These are phyloP conservation scores for Hemibagrus wyckioides DNA, from an alignment of 2,113 vertebrate species.

Conservation along the genomic window DNA sequence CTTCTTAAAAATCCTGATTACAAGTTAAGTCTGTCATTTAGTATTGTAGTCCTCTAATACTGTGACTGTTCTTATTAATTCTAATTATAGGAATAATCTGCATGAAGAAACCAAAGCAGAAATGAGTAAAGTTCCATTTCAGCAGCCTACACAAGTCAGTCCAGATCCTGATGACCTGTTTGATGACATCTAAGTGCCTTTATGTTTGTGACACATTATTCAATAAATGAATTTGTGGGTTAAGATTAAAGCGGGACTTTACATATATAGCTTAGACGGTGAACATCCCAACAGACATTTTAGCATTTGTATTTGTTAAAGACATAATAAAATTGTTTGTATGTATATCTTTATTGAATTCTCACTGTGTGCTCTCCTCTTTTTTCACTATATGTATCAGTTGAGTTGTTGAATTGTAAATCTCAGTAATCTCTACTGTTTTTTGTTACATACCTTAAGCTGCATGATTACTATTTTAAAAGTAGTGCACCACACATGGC, in stretches of 20 bases:
- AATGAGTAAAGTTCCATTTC: constrained; percentile 61
- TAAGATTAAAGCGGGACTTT: not conserved
- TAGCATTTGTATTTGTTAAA: not conserved
- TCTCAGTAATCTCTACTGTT: not conserved
- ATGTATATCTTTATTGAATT: not conserved
- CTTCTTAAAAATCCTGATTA: not conserved
- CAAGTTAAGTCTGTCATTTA: not conserved
- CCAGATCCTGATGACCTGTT: constrained; percentile 81
- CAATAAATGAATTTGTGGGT: not conserved
- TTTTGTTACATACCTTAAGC: not conserved
- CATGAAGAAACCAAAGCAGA: constrained; percentile 52
- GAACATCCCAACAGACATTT: not conserved
- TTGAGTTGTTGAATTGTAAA: not conserved
- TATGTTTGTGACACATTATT: not conserved
- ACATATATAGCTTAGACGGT: not conserved
- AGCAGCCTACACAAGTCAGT: constrained; percentile 70
- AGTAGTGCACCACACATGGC: not conserved
- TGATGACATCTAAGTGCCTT: constrained; percentile 74
- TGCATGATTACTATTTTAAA: not conserved
- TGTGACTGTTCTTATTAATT: constrained; percentile 29
- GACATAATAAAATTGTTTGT: not conserved
- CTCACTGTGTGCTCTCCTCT: not conserved
- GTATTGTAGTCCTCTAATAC: too few species aligned
- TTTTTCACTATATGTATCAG: not conserved
- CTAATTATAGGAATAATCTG: constrained; percentile 68